phyloP scores from a whole-genome alignment of 2,113 vertebrate species.

The Leptosomus discolor region DNA sequence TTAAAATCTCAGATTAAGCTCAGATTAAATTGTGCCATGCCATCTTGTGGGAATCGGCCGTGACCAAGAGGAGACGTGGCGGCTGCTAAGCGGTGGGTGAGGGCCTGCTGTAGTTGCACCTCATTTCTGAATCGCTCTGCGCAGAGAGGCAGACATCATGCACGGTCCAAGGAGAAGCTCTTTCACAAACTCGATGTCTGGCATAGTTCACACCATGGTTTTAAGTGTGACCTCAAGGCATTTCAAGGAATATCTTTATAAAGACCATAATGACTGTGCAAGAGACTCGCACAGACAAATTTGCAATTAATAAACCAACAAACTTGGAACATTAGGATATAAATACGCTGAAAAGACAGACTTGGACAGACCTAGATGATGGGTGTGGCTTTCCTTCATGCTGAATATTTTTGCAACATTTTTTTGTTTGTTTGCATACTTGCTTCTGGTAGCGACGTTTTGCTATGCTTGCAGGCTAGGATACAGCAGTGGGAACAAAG shows the following conservation, averaged over 20 bases:
- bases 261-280: background rate
- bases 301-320: slow-evolving; percentile 1
- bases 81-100: background rate
- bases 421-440: slow-evolving; percentile 37
- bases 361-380: background rate
- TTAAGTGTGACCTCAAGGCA: slow-evolving; percentile 22
- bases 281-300: background rate
- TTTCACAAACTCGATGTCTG: background rate
- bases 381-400: background rate
- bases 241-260: slow-evolving; percentile 5
- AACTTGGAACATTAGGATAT: background rate
- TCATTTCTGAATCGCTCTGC: background rate
- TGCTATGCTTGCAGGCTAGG: background rate
- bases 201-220: slow-evolving; percentile 25
- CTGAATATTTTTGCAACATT: background rate
- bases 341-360: background rate
- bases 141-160: background rate
- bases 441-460: background rate
- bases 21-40: background rate
- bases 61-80: background rate
- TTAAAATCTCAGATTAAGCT: slow-evolving; percentile 30
- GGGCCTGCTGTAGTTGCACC: background rate
- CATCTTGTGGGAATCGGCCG: background rate
- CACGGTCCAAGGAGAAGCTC: background rate
- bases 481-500: background rate